These are phyloP conservation scores for Echinarachnius parma DNA, from an alignment of 53 echinoderm and acorn worm genomes.

Conservation along the genomic window DNA sequence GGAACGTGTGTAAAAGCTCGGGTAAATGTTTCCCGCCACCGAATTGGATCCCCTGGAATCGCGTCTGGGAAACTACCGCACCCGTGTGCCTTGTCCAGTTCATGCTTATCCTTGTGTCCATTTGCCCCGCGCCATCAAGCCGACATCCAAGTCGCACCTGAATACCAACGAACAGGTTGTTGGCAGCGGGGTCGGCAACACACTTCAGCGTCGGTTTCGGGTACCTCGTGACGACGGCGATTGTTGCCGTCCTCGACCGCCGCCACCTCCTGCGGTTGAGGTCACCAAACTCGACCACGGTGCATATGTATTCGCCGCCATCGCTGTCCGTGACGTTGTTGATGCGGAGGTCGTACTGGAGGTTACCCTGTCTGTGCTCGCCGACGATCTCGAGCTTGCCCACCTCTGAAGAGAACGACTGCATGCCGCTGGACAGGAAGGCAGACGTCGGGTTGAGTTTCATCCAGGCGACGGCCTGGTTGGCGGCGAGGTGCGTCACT, in stretches of 20 bases:
- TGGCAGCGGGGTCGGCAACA: conserved; percentile 10
- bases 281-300: conserved; percentile 71
- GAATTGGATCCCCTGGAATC: conserved; percentile 35
- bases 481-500: conserved; percentile 48
- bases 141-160: conserved; percentile 32
- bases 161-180: conserved; percentile 13
- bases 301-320: conserved; percentile 60
- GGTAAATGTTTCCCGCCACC: conserved; percentile 16
- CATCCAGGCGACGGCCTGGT: conserved; percentile 75
- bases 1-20: conserved; percentile 33
- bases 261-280: conserved; percentile 59
- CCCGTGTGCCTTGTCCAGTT: conserved; percentile 29
- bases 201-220: conserved; percentile 17
- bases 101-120: conserved; percentile 24
- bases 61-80: conserved; percentile 30
- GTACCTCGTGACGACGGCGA: conserved; percentile 36
- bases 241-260: conserved; percentile 45
- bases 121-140: conserved; percentile 20
- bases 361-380: conserved; percentile 16
- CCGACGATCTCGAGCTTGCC: conserved; percentile 43
- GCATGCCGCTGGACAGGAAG: conserved; percentile 63
- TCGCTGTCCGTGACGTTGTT: conserved; percentile 47
- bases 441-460: conserved; percentile 47
- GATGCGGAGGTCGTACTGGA: conserved; percentile 59
- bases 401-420: conserved; percentile 28